Percentiles rank a stretch among this genome's conserved stretches.
These are phyloP conservation scores for Pteronura brasiliensis DNA, from an alignment of 2,113 vertebrate genomes.

Conservation along the genomic window DNA sequence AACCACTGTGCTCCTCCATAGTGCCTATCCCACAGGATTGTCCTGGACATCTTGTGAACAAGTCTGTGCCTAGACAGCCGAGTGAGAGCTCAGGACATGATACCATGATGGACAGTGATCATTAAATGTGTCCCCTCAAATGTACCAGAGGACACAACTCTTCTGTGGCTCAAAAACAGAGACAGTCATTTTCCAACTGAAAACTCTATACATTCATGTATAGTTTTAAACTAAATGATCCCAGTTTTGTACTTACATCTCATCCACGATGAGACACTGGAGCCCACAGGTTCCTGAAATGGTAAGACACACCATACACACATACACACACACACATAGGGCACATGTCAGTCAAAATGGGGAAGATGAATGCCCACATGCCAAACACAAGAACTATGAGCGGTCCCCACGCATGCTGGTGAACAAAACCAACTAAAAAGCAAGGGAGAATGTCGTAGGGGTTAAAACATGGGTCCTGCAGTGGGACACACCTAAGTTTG, in stretches of 20 bases:
- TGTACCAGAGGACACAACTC: fast-evolving
- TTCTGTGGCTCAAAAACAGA: no score
- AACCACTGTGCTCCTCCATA: fast-evolving
- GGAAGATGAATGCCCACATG: neutral
- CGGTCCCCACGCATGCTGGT: neutral
- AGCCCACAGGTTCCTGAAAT: neutral
- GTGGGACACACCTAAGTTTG: fast-evolving
- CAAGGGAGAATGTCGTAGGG: neutral
- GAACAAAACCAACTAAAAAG: neutral
- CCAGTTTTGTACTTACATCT: neutral
- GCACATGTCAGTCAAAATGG: fast-evolving
- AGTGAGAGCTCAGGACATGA: fast-evolving
- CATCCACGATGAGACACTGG: neutral
- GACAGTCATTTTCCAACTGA: neutral
- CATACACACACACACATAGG: no score
- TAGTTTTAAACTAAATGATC: fast-evolving
- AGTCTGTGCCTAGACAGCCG: fast-evolving
- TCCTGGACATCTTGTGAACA: no score
- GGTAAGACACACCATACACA: no score
- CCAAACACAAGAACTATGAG: neutral
- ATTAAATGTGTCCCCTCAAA: neutral
- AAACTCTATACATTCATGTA: no score
- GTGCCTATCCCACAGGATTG: fast-evolving
- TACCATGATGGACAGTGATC: fast-evolving
- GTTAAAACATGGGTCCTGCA: fast-evolving